Evolutionary conservation across 1,140 invertebrate species (phyloP), one percentile per base, ranked within the genome.

Genomic region (Cryptotermes secundus): DNA sequence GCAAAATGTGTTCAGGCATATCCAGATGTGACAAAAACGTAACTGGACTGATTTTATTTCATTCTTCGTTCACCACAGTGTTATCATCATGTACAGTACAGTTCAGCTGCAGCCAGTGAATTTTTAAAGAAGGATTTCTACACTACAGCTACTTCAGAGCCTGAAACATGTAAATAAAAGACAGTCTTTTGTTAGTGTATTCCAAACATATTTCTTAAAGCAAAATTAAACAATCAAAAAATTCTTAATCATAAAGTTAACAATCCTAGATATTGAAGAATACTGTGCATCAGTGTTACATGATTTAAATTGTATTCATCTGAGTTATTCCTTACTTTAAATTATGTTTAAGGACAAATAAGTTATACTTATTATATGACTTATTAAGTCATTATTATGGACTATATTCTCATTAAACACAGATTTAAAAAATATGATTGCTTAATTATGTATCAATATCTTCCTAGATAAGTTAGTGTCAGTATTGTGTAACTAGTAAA

Each of bases 31-130:
- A 72, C 59, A n/a, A 72, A 72, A 49, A 72, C n/a, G 59, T 72
- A n/a, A 72, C 59, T n/a, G n/a, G 59, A 72, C 59, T 72, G 59
- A 72, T 72, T 72, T 72, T 72, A 72, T 72, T 72, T 72, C 14
- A 19, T 72, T 72, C n/a, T 72, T 72, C 59, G 10, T 72, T 31
- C n/a, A 59, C 19, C 19, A 72, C 14, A 72, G 59, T 59, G 26
- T n/a, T 22, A 59, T 26, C 19, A 7, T 59, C 24, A 59, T 59
- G 59, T 10, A 72, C 0, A 72, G 31, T 72, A 72, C n/a, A 72
- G 59, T 72, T 72, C 59, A 72, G 59, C 59, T 72, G 26, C 59
- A 72, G 16, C 59, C 59, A 72, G 59, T 72, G 59, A 72, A 9
- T n/a, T 49, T 72, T n/a, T 7, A 72, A 31, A 72, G 59, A 72